A percentile compares a stretch with the other conserved stretches of the same genome.
Conservation (phyloP, 37 sponge, comb jelly and placozoan species). For the Ianthella basta region DNA sequence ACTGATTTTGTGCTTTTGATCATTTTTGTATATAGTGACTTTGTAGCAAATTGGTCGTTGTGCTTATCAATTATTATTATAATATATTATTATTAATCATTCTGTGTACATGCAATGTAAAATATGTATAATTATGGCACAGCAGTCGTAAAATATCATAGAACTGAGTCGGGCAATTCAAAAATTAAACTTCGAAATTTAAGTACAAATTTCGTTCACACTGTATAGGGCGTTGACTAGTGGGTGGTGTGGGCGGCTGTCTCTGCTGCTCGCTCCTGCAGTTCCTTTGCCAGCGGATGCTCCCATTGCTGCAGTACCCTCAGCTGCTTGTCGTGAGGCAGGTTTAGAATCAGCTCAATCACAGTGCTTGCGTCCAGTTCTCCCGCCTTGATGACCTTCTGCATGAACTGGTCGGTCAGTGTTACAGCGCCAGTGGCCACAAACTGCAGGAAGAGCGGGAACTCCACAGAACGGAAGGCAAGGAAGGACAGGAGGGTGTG, state of each 20-base stretch:
- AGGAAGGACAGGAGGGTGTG: not conserved
- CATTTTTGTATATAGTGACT: not conserved
- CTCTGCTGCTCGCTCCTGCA: not conserved
- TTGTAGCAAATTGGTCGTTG: not conserved
- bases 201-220: no score
- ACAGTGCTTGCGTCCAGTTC: not conserved
- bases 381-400: not conserved
- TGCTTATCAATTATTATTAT: not conserved
- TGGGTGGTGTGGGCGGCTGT: not conserved
- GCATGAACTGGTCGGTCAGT: slow-evolving; percentile 16
- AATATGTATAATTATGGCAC: no score
- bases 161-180: no score
- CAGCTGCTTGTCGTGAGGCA: not conserved
- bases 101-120: no score
- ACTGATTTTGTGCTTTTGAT: no score
- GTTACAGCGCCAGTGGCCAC: not conserved
- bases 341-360: not conserved
- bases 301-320: not conserved
- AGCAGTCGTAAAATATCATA: no score
- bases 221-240: no score
- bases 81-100: no score
- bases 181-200: no score
- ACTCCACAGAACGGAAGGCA: not conserved
- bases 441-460: slow-evolving; percentile 8
- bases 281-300: not conserved